phyloP scores from a whole-genome alignment of 2,113 vertebrate species.

The Paraplagusia blochii region DNA sequence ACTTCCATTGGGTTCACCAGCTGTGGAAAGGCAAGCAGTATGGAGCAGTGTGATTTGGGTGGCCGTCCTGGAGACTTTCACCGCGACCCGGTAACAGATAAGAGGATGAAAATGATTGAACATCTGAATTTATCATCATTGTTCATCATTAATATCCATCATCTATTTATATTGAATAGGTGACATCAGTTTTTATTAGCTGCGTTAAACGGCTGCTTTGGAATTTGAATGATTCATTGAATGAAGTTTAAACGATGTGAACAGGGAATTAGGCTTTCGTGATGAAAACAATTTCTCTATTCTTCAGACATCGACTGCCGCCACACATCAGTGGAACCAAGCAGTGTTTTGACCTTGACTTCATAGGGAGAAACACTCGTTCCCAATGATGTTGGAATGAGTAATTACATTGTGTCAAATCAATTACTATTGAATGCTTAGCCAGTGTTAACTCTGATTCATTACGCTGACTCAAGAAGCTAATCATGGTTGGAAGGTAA shows the following conservation, averaged over 20 bases:
- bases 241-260: background rate
- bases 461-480: slow-evolving; percentile 35
- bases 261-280: slow-evolving; percentile 2
- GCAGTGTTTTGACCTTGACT: slow-evolving; percentile 51
- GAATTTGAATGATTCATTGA: too few species aligned
- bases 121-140: too few species aligned
- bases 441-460: slow-evolving; percentile 55
- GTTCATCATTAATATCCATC: too few species aligned
- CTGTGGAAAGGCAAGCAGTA: too few species aligned
- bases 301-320: slow-evolving; percentile 23
- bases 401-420: slow-evolving; percentile 55
- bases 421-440: slow-evolving; percentile 46
- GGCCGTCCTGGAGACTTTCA: too few species aligned
- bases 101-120: too few species aligned
- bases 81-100: too few species aligned
- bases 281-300: slow-evolving; percentile 6
- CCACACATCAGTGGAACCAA: slow-evolving; percentile 36
- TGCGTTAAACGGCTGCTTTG: too few species aligned
- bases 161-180: too few species aligned
- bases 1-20: too few species aligned
- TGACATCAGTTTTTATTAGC: too few species aligned
- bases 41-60: too few species aligned
- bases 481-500: slow-evolving; percentile 31
- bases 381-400: slow-evolving; percentile 38
- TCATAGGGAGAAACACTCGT: slow-evolving; percentile 33